Percentiles rank a stretch among this genome's conserved stretches.
These are phyloP conservation scores for Heliothis peltigera DNA, from an alignment of 2,888 invertebrate species.

Conservation along the genomic window DNA sequence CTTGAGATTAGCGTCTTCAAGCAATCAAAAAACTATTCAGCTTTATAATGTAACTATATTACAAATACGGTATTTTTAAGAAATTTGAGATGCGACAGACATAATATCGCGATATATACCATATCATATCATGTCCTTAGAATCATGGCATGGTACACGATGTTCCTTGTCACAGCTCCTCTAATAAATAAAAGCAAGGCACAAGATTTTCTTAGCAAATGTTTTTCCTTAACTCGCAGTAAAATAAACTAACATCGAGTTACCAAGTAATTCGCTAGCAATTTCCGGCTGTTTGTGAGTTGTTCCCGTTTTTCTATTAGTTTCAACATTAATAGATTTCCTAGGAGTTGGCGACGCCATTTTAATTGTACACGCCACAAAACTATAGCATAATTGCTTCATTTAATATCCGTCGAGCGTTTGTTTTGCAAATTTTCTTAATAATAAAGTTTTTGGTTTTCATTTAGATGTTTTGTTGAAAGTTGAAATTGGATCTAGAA, in stretches of 20 bases:
- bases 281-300: conserved; percentile 40
- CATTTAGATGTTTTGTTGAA: conserved; percentile 24
- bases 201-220: neutral
- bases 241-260: conserved; percentile 39
- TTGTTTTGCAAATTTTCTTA: conserved; percentile 30
- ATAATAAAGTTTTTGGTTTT: conserved; percentile 31
- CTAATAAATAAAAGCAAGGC: neutral
- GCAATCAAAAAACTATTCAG: no score
- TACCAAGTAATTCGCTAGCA: conserved; percentile 32
- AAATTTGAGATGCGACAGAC: no score
- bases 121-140: no score
- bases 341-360: conserved; percentile 9
- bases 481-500: conserved; percentile 1
- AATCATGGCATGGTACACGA: neutral
- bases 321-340: conserved; percentile 18
- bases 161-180: neutral
- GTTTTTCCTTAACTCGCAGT: conserved; percentile 24
- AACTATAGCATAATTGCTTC: conserved; percentile 19
- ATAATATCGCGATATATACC: no score
- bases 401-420: conserved; percentile 11
- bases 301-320: conserved; percentile 17
- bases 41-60: no score
- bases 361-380: conserved; percentile 8
- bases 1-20: no score
- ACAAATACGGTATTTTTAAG: no score